Base-by-base conservation (phyloP, 1,140 invertebrate genomes). In the Panulirus ornatus region DNA sequence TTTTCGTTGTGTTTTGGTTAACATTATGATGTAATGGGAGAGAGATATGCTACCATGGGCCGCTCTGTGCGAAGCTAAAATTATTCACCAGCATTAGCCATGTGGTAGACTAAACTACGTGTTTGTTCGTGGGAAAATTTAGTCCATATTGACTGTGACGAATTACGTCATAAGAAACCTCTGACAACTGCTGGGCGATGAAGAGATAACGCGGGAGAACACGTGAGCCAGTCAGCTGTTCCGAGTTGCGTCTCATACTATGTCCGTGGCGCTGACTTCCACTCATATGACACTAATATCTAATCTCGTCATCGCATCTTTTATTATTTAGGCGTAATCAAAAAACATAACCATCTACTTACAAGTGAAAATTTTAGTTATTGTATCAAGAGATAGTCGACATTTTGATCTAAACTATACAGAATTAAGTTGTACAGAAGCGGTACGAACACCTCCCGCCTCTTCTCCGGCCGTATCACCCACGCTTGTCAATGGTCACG, bases 201-300 rank as follows among this genome's bases (percentile, higher is more conserved):
- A 84, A 84, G 81, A 84, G 81, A 84, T 84, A 84, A 84, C 81
- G 58, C 81, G 58, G 81, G 58, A 38, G 40, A 84, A 84, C 81
- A 70, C 81, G 81, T 70, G 58, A 84, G 51, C 19, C 58, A 38
- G 54, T 84, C 81, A 84, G 81, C 81, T 84, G 81, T 84, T 70
- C 36, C 38, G 5, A 0, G 16, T 3, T 58, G 51, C 27, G 81
- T 84, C 38, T 40, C 11, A 70, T 42, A 9, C 36, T 19, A 16
- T 84, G 8, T 66, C 30, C 22, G 14, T 36, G 47, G 79, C 79
- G 19, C n/a, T 16, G 54, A 2, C 81, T 40, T 42, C n/a, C 1
- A 38, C 51, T 19, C 70, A n/a, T n/a, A n/a, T n/a, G n/a, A n/a
- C n/a, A n/a, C n/a, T n/a, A n/a, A n/a, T n/a, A n/a, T n/a, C n/a